Conservation (phyloP, 1,140 invertebrate genomes). For the Agrypnia vestita region DNA sequence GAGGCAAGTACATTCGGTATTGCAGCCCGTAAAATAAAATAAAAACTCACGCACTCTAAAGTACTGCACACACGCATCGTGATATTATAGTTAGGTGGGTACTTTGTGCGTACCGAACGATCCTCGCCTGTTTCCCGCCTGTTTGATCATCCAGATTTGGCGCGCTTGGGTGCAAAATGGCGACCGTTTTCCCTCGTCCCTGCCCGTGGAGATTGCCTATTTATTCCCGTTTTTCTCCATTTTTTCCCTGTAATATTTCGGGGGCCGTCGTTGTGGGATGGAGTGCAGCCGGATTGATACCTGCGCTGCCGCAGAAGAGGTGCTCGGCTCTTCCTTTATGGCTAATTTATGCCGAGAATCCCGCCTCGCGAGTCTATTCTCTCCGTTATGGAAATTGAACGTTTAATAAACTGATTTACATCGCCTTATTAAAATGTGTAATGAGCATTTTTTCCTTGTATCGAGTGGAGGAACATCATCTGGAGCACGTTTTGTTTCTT, state of each 20-base stretch:
- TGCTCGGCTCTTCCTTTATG: slow-evolving; percentile 10
- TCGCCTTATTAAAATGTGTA: slow-evolving; percentile 44
- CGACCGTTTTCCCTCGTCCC: slow-evolving; percentile 12
- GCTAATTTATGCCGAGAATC: slow-evolving; percentile 48
- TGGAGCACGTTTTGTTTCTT: slow-evolving; percentile 15
- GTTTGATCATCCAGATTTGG: slow-evolving; percentile 12
- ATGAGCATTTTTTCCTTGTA: slow-evolving; percentile 9
- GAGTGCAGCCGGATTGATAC: slow-evolving; percentile 38
- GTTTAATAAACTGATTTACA: slow-evolving; percentile 51
- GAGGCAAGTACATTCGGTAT: slow-evolving; percentile 8
- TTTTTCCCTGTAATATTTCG: slow-evolving; percentile 33
- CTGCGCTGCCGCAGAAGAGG: slow-evolving; percentile 3
- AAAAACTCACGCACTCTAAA: background rate
- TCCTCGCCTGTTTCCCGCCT: slow-evolving; percentile 8
- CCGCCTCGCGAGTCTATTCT: slow-evolving; percentile 3
- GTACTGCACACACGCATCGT: background rate
- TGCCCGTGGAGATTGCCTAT: slow-evolving; percentile 48
- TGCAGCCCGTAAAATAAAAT: background rate
- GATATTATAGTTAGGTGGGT: background rate
- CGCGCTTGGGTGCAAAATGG: slow-evolving; percentile 6
- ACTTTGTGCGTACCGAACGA: background rate
- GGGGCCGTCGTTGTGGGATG: slow-evolving; percentile 1
- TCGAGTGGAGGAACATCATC: slow-evolving; percentile 4
- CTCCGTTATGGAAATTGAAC: slow-evolving; percentile 40
- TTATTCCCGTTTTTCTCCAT: slow-evolving; percentile 35